phyloP scores from a whole-genome alignment of 2,888 invertebrate genomes.

The Pollenia amentaria region DNA sequence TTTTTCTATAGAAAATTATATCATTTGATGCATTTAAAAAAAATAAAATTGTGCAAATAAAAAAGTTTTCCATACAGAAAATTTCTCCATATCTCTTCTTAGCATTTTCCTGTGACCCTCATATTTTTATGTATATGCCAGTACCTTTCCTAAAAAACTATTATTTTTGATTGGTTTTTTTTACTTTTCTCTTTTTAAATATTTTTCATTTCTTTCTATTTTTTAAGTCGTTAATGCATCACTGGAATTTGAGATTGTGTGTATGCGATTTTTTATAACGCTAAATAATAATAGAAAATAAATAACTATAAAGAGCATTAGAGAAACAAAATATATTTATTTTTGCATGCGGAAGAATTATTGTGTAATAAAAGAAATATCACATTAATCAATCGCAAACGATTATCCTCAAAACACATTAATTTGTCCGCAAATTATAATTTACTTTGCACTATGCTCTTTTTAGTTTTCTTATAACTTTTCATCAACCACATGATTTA shows the following conservation, averaged over 20 bases:
- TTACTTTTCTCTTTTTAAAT: slow-evolving; percentile 20
- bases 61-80: too few relatives aligned
- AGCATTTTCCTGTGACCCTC: neutral
- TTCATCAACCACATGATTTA: neutral
- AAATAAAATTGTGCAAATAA: too few relatives aligned
- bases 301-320: slow-evolving; percentile 42
- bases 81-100: too few relatives aligned
- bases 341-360: slow-evolving; percentile 66
- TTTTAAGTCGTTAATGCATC: slow-evolving; percentile 19
- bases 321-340: slow-evolving; percentile 6
- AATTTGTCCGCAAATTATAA: slow-evolving; percentile 54
- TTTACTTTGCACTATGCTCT: slow-evolving; percentile 16
- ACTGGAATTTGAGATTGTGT: slow-evolving; percentile 29
- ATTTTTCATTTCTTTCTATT: slow-evolving; percentile 2
- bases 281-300: slow-evolving; percentile 25
- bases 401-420: slow-evolving; percentile 49
- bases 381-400: slow-evolving; percentile 52
- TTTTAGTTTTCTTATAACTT: neutral
- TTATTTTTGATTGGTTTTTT: slow-evolving; percentile 33
- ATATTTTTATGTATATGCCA: neutral
- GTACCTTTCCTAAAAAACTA: slow-evolving; percentile 47
- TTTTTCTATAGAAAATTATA: too few relatives aligned
- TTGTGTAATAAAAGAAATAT: slow-evolving; percentile 22
- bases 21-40: too few relatives aligned
- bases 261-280: slow-evolving; percentile 12